These are phyloP conservation scores for Eugnorisma glareosa DNA, from an alignment of 2,888 invertebrate genomes.

Conservation along the genomic window DNA sequence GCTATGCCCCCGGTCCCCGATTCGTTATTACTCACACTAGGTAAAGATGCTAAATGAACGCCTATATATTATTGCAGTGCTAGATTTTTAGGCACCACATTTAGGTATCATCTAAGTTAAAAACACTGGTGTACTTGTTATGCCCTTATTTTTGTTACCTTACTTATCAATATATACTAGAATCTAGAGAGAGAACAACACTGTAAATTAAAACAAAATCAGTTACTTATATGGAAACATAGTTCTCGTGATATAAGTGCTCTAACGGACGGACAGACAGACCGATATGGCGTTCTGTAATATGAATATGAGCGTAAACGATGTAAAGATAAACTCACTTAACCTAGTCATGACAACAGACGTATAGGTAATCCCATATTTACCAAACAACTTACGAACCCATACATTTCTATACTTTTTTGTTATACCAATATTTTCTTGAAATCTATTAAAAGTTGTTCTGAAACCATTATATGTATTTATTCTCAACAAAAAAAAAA, in stretches of 20 bases:
- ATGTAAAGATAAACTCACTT: neutral
- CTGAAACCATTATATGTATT: constrained; percentile 2
- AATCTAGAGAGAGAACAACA: too few species aligned
- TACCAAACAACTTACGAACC: neutral
- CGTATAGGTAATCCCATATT: neutral
- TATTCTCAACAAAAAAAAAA: neutral
- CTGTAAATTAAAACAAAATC: neutral
- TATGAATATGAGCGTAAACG: neutral
- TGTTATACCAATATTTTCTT: constrained; percentile 1
- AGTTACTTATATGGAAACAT: too few species aligned
- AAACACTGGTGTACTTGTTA: neutral
- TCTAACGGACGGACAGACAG: neutral
- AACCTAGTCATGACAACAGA: neutral
- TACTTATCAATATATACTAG: neutral
- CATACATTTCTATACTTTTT: neutral
- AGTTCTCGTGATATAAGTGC: neutral
- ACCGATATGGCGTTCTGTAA: neutral
- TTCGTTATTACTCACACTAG: neutral
- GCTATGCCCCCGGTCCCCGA: too few species aligned
- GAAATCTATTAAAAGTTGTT: neutral
- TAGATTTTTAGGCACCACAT: neutral
- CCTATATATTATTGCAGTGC: neutral
- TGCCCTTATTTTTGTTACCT: neutral
- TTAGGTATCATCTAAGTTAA: neutral
- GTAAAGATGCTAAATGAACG: neutral